Evolutionary conservation across 2,113 vertebrate species (phyloP).

Genomic region (Antechinus stuartii): DNA sequence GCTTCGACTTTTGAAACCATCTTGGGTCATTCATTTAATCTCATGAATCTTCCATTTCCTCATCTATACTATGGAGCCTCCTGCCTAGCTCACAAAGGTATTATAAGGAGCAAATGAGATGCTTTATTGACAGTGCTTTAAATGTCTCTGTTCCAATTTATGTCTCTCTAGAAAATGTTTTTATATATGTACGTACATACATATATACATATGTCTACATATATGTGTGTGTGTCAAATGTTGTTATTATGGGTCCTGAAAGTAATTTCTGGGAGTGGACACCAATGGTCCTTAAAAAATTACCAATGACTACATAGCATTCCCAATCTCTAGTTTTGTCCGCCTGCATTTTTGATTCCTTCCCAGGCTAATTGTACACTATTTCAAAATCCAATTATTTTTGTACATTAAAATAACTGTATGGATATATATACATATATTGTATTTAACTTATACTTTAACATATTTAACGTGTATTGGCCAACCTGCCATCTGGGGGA

Average conservation of each 20-base stretch:
- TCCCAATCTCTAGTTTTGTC: no score
- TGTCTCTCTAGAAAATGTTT: background rate
- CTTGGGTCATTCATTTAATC: background rate
- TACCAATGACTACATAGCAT: background rate
- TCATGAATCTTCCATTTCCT: background rate
- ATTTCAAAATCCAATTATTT: no score
- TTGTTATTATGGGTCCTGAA: background rate
- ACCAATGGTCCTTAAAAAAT: background rate
- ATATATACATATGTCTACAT: background rate
- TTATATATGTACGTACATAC: no score
- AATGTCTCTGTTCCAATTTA: background rate
- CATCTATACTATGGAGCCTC: background rate
- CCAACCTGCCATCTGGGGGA: no score
- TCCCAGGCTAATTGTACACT: no score
- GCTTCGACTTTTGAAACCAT: background rate
- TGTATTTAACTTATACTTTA: no score
- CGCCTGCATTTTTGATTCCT: no score
- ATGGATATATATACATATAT: no score
- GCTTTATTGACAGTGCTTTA: background rate
- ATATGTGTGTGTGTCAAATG: no score
- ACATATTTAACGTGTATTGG: no score
- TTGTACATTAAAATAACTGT: no score
- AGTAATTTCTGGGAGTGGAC: background rate
- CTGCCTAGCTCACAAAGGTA: background rate
- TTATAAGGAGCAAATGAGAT: background rate